These are phyloP conservation scores for Homarus gammarus DNA, from an alignment of 2,888 invertebrate genomes.

Conservation along the genomic window DNA sequence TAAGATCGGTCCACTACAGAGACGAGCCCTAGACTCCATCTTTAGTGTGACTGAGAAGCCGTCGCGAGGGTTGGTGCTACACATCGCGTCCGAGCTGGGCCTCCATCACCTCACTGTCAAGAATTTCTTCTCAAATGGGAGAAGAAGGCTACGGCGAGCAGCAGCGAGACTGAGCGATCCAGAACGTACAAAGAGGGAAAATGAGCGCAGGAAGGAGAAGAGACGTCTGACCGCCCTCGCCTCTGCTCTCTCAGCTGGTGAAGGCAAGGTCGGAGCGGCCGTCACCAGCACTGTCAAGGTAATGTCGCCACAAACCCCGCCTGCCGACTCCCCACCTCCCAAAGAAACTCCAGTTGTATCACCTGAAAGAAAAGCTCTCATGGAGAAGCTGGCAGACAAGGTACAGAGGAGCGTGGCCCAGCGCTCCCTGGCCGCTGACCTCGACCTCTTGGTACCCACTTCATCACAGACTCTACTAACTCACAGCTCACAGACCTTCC, in stretches of 20 bases:
- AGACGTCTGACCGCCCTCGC: conserved; percentile 69
- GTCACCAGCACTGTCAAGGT: neutral
- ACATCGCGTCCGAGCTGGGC: conserved; percentile 70
- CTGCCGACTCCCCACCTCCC: conserved; percentile 49
- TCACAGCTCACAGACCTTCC: neutral
- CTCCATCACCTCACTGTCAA: conserved; percentile 75
- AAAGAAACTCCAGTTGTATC: conserved; percentile 57
- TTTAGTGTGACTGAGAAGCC: conserved; percentile 74
- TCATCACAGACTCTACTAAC: neutral
- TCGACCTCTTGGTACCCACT: neutral
- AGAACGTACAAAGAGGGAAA: conserved; percentile 70
- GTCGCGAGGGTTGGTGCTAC: conserved; percentile 68
- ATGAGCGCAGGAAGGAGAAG: conserved; percentile 73
- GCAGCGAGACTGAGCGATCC: conserved; percentile 73
- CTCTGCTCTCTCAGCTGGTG: conserved; percentile 24
- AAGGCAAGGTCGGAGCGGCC: conserved; percentile 1
- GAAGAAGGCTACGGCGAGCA: conserved; percentile 70
- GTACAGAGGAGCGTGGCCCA: conserved; percentile 74
- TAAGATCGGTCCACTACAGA: conserved; percentile 73
- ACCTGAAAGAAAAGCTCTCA: conserved; percentile 65
- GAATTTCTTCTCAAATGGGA: conserved; percentile 74
- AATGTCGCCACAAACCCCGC: neutral
- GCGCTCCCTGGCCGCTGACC: conserved; percentile 55
- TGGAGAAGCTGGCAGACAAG: conserved; percentile 75
- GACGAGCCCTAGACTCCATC: conserved; percentile 73